A percentile compares a stretch with the other conserved stretches of the same genome.
Conservation (phyloP, 2,888 invertebrate genomes). For the Lissonota sp. region DNA sequence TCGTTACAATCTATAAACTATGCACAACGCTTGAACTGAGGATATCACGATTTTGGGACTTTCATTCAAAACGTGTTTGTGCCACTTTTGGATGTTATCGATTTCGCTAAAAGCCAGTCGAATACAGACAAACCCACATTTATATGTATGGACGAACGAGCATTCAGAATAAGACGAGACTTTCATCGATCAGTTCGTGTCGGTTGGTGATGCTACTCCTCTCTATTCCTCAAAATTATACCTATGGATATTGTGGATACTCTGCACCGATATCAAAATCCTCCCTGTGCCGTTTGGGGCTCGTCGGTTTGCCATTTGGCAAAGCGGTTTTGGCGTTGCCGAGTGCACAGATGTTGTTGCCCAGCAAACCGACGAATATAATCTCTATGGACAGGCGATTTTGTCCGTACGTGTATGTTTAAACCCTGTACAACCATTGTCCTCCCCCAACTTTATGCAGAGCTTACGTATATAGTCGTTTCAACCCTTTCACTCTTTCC, state of each 20-base stretch:
- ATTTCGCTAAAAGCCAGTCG: conserved; percentile 17
- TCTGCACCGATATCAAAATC: conserved; percentile 27
- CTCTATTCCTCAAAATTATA: neutral
- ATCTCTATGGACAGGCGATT: neutral
- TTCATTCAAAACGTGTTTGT: neutral
- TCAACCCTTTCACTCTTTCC: neutral
- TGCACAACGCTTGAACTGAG: no score
- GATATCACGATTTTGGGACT: no score
- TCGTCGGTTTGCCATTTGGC: conserved; percentile 33
- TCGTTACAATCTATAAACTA: no score
- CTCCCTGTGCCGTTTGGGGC: conserved; percentile 27
- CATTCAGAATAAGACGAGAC: conserved; percentile 14
- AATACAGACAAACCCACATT: neutral
- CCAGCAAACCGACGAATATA: conserved; percentile 32
- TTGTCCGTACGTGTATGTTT: neutral
- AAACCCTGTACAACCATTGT: conserved; percentile 42
- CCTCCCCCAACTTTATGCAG: conserved; percentile 3
- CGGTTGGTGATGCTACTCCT: conserved; percentile 43
- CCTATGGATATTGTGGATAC: neutral
- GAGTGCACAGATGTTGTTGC: conserved; percentile 59
- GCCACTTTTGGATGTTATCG: conserved; percentile 1
- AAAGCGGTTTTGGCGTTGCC: conserved; percentile 16
- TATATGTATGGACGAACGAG: conserved; percentile 34
- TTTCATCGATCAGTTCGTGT: conserved; percentile 56
- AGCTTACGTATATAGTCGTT: neutral